Percentiles rank a stretch among this genome's conserved stretches.
Evolutionary conservation across 2,113 vertebrate genomes (phyloP).

Genomic region (Eptatretus burgeri): DNA sequence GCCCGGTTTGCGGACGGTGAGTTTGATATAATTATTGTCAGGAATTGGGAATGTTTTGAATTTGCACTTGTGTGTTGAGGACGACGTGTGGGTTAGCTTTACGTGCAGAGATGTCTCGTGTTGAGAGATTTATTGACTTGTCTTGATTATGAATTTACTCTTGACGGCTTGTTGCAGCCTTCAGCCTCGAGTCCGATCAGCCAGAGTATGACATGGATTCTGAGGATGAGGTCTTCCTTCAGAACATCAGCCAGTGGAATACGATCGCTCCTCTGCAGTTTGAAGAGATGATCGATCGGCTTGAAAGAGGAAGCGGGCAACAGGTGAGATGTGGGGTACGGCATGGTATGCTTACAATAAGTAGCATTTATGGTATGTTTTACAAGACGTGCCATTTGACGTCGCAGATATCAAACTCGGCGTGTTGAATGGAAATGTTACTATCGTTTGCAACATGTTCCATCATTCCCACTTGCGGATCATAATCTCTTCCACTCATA

Average conservation of each 20-base stretch:
- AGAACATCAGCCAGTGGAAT: slow-evolving; percentile 62
- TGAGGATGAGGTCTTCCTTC: slow-evolving; percentile 57
- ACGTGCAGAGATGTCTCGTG: not conserved
- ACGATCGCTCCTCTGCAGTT: slow-evolving; percentile 68
- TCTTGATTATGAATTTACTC: not conserved
- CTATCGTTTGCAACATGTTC: too few species aligned
- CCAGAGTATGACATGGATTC: slow-evolving; percentile 87
- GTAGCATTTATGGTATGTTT: too few species aligned
- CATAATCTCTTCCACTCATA: too few species aligned
- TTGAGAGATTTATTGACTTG: not conserved
- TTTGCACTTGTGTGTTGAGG: not conserved
- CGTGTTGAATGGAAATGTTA: too few species aligned
- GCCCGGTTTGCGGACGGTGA: too few species aligned
- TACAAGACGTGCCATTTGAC: too few species aligned
- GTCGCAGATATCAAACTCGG: too few species aligned
- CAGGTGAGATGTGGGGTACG: slow-evolving; percentile 24
- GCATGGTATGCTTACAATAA: too few species aligned
- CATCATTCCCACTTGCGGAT: too few species aligned
- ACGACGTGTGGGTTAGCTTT: not conserved
- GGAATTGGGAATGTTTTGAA: not conserved
- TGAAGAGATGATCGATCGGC: slow-evolving; percentile 62
- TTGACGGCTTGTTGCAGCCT: slow-evolving; percentile 19
- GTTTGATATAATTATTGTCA: not conserved
- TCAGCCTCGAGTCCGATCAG: slow-evolving; percentile 55
- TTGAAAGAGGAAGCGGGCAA: slow-evolving; percentile 64